Percentiles rank a stretch among this genome's conserved stretches.
These are phyloP conservation scores for Cynopterus brachyotis DNA, from an alignment of 2,113 vertebrate species.

Conservation along the genomic window DNA sequence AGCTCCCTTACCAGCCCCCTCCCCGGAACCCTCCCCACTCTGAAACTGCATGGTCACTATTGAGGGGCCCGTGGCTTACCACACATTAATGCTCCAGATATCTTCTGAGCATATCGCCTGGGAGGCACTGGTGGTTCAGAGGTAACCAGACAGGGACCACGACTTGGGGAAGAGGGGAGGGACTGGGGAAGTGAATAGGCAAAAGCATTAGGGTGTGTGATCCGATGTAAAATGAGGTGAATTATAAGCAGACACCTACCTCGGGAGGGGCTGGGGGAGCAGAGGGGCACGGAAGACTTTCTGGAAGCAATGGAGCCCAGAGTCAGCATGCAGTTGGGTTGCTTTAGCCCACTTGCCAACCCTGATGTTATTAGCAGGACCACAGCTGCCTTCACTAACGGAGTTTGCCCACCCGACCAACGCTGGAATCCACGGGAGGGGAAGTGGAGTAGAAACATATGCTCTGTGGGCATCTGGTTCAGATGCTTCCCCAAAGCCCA, in stretches of 20 bases:
- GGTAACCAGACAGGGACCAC: background rate
- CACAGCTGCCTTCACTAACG: background rate
- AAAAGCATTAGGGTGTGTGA: background rate
- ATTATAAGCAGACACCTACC: background rate
- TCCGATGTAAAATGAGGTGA: accelerated
- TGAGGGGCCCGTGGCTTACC: background rate
- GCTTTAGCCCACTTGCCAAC: background rate
- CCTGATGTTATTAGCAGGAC: background rate
- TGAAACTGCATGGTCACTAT: background rate
- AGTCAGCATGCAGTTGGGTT: background rate
- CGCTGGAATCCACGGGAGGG: accelerated
- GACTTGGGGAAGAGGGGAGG: too few species aligned
- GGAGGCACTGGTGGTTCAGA: background rate
- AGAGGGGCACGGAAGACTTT: background rate
- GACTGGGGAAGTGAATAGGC: background rate
- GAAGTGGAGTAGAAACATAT: background rate
- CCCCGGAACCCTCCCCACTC: background rate
- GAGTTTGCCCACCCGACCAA: background rate
- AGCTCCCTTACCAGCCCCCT: background rate
- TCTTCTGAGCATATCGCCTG: background rate
- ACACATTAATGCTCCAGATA: background rate
- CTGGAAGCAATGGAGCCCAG: background rate
- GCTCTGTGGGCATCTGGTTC: background rate
- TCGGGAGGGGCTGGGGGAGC: background rate
- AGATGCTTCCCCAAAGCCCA: background rate